These are phyloP conservation scores for Octonoba sinensis DNA, from an alignment of 2,888 invertebrate species.

Conservation along the genomic window DNA sequence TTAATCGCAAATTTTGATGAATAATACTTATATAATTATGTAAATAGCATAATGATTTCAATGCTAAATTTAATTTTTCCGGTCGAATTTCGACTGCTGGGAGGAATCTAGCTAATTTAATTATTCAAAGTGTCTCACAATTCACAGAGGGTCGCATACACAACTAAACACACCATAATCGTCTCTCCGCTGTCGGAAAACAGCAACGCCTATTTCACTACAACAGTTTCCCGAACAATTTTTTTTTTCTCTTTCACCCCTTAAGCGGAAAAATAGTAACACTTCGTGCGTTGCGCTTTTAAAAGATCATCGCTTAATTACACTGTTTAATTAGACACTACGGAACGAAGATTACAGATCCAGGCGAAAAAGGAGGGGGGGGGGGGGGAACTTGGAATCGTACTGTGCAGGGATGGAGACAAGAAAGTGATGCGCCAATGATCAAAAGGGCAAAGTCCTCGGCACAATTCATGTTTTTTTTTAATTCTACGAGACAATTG, in stretches of 20 bases:
- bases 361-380: neutral
- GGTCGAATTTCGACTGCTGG: no score
- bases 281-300: slow-evolving; percentile 26
- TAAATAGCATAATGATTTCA: no score
- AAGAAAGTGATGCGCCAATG: slow-evolving; percentile 36
- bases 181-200: no score
- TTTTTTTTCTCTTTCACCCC: neutral
- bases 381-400: neutral
- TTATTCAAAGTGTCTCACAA: no score
- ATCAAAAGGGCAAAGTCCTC: slow-evolving; percentile 30
- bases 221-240: neutral
- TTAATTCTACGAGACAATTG: neutral
- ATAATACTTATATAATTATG: no score
- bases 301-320: slow-evolving; percentile 58
- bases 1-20: no score
- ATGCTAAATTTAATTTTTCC: no score
- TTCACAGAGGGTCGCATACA: no score
- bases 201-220: no score
- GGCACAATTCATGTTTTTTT: neutral
- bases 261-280: neutral
- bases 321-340: slow-evolving; percentile 59
- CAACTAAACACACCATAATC: no score
- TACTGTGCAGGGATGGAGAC: neutral
- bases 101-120: no score
- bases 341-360: slow-evolving; percentile 37